Evolutionary conservation across 2,888 invertebrate species (phyloP).

Genomic region (Troilus luridus): DNA sequence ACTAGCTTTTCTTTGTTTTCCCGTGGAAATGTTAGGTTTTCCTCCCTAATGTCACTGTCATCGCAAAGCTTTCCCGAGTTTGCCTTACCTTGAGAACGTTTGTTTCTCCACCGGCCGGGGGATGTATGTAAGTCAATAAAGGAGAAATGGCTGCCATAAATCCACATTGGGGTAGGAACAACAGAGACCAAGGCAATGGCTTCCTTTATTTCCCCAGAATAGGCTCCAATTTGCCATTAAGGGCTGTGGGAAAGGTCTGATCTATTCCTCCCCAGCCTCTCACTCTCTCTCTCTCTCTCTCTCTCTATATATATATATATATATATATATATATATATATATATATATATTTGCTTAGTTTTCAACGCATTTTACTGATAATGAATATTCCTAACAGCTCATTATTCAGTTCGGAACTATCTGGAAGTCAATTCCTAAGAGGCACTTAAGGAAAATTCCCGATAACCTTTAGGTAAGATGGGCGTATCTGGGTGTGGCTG

Average conservation of each 20-base stretch:
- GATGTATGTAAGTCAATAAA: constrained; percentile 31
- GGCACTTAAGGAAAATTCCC: too few species aligned
- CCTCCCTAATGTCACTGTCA: constrained; percentile 4
- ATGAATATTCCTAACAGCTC: too few species aligned
- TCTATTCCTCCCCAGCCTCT: neutral
- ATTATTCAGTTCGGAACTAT: too few species aligned
- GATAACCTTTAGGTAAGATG: too few species aligned
- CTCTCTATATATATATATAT: neutral
- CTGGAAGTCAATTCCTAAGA: too few species aligned
- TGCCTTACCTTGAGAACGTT: neutral
- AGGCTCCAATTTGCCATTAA: neutral
- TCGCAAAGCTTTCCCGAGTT: neutral
- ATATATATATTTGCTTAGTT: neutral
- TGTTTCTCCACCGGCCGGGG: neutral
- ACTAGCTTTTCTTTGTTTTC: constrained; percentile 3
- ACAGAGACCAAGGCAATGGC: neutral
- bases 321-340: neutral
- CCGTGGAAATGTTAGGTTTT: neutral
- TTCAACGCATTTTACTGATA: too few species aligned
- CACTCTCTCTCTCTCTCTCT: neutral
- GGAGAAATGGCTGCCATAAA: neutral
- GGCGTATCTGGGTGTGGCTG: too few species aligned
- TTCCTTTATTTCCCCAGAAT: constrained; percentile 5
- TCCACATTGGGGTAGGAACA: constrained; percentile 9
- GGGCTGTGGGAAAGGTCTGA: neutral